Conservation (phyloP, 1,140 invertebrate genomes). For the Brachionus plicatilis region DNA sequence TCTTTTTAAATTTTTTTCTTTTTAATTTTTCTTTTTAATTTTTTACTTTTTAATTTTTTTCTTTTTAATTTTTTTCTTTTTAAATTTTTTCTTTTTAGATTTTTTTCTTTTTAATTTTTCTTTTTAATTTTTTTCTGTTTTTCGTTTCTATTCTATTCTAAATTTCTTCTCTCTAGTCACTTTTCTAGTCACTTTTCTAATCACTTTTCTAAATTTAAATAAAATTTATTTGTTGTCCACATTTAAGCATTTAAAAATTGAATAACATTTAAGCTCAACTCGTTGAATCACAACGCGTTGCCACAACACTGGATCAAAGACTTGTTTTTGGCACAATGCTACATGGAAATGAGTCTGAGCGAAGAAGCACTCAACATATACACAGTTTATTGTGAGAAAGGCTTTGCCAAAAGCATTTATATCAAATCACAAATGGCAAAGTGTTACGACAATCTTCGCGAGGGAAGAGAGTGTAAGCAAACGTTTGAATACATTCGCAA, state of each 20-base stretch:
- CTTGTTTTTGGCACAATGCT: slow-evolving; percentile 83
- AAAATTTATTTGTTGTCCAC: too few species aligned
- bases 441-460: slow-evolving; percentile 80
- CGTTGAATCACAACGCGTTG: slow-evolving; percentile 64
- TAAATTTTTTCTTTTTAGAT: too few species aligned
- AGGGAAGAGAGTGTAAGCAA: slow-evolving; percentile 61
- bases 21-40: too few species aligned
- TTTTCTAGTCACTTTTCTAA: too few species aligned
- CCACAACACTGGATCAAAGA: slow-evolving; percentile 90
- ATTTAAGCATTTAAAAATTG: too few species aligned
- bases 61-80: background rate
- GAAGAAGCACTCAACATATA: slow-evolving; percentile 82
- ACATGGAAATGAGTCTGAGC: slow-evolving; percentile 80
- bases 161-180: too few species aligned
- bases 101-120: too few species aligned
- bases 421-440: slow-evolving; percentile 84
- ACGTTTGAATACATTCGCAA: slow-evolving; percentile 74
- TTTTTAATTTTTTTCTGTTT: too few species aligned
- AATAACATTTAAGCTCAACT: slow-evolving; percentile 15
- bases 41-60: too few species aligned
- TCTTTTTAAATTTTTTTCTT: too few species aligned
- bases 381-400: slow-evolving; percentile 67
- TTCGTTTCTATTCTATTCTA: too few species aligned
- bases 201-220: too few species aligned
- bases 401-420: slow-evolving; percentile 80